These are phyloP conservation scores for Folsomia manolachei DNA, from an alignment of 2,888 invertebrate genomes.

Conservation along the genomic window DNA sequence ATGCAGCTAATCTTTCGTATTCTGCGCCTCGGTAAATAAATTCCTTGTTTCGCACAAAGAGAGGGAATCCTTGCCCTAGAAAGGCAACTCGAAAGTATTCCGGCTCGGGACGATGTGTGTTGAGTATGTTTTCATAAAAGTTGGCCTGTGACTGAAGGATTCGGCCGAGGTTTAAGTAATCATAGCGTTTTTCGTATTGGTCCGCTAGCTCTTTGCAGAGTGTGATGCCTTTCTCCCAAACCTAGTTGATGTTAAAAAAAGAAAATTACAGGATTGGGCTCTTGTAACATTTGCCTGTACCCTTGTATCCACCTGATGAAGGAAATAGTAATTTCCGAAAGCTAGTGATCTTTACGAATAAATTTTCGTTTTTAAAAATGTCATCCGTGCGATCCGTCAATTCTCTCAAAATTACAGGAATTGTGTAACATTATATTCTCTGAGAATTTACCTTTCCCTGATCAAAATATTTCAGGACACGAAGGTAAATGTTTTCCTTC, in stretches of 20 bases:
- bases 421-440: too few relatives aligned
- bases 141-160: constrained; percentile 81
- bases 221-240: constrained; percentile 95
- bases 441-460: too few relatives aligned
- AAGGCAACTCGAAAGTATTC: constrained; percentile 95
- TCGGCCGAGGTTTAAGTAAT: constrained; percentile 81
- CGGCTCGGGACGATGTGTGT: constrained; percentile 82
- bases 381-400: too few relatives aligned
- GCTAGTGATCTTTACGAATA: too few relatives aligned
- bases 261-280: constrained; percentile 57
- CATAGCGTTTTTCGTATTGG: constrained; percentile 81
- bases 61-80: constrained; percentile 86
- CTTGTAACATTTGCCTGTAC: not conserved
- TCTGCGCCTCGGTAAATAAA: constrained; percentile 94
- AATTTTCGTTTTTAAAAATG: too few relatives aligned
- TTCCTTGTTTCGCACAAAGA: constrained; percentile 93
- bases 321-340: too few relatives aligned
- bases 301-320: too few relatives aligned
- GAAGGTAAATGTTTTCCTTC: constrained; percentile 82
- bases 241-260: too few relatives aligned
- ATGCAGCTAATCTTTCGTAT: constrained; percentile 90
- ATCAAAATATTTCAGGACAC: constrained; percentile 88
- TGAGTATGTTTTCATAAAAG: constrained; percentile 87
- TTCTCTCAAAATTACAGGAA: too few relatives aligned
- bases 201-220: constrained; percentile 83